A percentile compares a stretch with the other conserved stretches of the same genome.
Evolutionary conservation across 2,797 vertebrate genomes (phyloP).

Genomic region (Sebastes dallii): DNA sequence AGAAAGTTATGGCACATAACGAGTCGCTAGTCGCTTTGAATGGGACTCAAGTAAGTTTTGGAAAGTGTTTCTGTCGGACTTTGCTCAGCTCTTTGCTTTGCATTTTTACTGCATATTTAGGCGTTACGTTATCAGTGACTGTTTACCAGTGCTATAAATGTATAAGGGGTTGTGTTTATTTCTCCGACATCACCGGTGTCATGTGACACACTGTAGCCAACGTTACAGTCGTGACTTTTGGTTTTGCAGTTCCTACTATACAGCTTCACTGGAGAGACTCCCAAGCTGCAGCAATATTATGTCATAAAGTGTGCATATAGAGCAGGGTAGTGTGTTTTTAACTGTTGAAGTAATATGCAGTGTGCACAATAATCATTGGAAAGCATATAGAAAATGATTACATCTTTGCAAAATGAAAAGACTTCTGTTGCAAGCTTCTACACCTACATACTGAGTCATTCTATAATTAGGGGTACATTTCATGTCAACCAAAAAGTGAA

Average conservation of each 20-base stretch:
- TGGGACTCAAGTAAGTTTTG: conserved; percentile 83
- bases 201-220: conserved; percentile 54
- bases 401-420: background rate
- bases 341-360: background rate
- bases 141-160: background rate
- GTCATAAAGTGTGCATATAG: background rate
- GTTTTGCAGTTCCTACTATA: conserved; percentile 6
- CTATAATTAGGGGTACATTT: no score
- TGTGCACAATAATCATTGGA: background rate
- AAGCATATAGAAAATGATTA: background rate
- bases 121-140: no score
- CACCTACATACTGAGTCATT: background rate
- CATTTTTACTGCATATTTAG: background rate
- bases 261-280: background rate
- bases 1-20: conserved; percentile 74
- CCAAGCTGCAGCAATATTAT: background rate
- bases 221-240: conserved; percentile 28
- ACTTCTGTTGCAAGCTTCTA: background rate
- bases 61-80: background rate
- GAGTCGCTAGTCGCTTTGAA: conserved; percentile 79
- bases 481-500: no score
- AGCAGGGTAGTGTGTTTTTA: background rate
- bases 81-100: background rate
- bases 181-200: conserved; percentile 31
- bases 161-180: background rate